Evolutionary conservation across 2,797 vertebrate genomes (phyloP), one percentile per base, ranked within the genome.

Genomic region (Lepidocolaptes lacrymiger): DNA sequence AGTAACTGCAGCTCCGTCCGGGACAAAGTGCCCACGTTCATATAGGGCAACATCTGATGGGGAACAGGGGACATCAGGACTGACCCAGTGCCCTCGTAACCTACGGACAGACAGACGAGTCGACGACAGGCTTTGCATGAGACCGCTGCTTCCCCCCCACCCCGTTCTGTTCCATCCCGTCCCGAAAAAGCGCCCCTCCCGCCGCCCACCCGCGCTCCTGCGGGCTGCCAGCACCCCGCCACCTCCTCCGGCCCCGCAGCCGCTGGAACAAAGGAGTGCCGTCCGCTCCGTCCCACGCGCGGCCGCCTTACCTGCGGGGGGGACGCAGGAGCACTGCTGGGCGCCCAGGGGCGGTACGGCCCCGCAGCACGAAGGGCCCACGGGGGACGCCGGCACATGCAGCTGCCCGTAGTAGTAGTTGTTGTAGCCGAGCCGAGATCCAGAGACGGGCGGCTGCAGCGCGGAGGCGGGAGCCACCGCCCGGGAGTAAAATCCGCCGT

Each of bases 401-500:
- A 99, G 98, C 96, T 99, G 99, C 96, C 99, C 99, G 97, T 99
- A 99, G 97, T 99, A 99, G 96, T 99, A 99, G 98, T 98, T 98
- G 98, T 98, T 99, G 98, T 99, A 99, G 97, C 99, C 98, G 28
- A 99, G 97, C 76, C 99, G 97, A 49, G 99, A 98, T 75, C 99
- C 98, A 72, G 97, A 79, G 90, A 92, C 98, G 46, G 99, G 96
- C 4, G 98, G 95, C 79, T 98, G 98, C 68, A 99, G 96, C 74
- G 98, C 98, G 34, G 98, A 97, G 6, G 98, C 94, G 41, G 98
- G 98, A 83, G 98, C 98, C 86, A 98, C 98, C 1, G 98, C 97
- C 84, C 98, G 97, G 43, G 99, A 97, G 91, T 99, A 99, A 89
- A 99, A 99, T 97, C 99, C 98, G 92, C 98, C 98, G 93, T 99